Percentiles rank a stretch among this genome's conserved stretches.
Conservation (phyloP, 2,113 vertebrate species). For the Sprattus sprattus region DNA sequence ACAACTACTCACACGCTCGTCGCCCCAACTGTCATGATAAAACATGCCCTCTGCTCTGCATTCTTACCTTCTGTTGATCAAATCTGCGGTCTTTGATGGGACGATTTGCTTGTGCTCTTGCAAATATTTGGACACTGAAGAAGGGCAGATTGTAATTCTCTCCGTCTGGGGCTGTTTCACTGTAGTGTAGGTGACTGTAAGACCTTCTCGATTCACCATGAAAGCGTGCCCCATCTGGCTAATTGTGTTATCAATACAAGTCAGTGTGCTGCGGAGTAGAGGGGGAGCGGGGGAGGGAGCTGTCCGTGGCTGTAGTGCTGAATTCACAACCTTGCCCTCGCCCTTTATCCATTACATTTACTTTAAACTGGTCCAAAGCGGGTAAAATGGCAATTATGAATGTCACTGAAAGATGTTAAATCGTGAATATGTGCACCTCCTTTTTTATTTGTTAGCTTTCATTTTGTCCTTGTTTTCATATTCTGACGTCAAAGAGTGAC, state of each 20-base stretch:
- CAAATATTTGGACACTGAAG: constrained; percentile 6
- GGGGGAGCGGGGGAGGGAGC: constrained; percentile 27
- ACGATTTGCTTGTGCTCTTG: not conserved
- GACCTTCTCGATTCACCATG: constrained; percentile 29
- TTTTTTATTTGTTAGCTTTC: not conserved
- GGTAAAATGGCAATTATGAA: not conserved
- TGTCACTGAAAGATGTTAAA: not conserved
- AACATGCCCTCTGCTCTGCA: not conserved
- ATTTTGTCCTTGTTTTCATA: constrained; percentile 1
- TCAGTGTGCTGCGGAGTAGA: constrained; percentile 31
- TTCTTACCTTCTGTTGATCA: constrained; percentile 26
- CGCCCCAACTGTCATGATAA: not conserved
- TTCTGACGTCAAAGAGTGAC: not conserved
- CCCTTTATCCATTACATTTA: not conserved
- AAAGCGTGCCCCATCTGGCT: constrained; percentile 59
- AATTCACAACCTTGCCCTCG: constrained; percentile 14
- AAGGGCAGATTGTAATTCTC: constrained; percentile 24
- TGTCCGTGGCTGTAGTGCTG: constrained; percentile 35
- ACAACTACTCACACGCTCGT: not conserved
- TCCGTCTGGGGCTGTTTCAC: constrained; percentile 16
- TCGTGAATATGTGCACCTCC: not conserved
- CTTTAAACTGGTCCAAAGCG: not conserved
- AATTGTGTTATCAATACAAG: constrained; percentile 61
- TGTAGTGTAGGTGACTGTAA: constrained; percentile 14
- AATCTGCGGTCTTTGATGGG: not conserved